Evolutionary conservation across 2,888 invertebrate genomes (phyloP).

Genomic region (Acrobasis suavella): DNA sequence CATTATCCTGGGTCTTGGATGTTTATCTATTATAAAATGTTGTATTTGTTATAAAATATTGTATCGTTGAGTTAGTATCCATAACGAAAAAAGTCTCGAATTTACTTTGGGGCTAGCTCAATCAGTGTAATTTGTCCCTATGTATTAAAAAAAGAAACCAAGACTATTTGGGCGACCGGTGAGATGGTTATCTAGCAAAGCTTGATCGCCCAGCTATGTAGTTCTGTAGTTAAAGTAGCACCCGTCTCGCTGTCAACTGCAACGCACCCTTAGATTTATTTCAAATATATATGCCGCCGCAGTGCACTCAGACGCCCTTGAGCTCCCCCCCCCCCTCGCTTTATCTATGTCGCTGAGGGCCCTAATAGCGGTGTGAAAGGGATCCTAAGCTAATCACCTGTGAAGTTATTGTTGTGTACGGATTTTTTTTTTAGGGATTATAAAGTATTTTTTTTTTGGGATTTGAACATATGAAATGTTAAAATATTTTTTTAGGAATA

Average conservation of each 20-base stretch:
- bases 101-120: too few species aligned
- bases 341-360: conserved; percentile 23
- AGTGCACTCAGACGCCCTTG: conserved; percentile 21
- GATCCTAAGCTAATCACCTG: conserved; percentile 21
- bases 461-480: neutral
- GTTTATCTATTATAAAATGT: too few species aligned
- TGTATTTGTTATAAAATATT: too few species aligned
- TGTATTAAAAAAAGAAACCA: too few species aligned
- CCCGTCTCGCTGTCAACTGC: conserved; percentile 1
- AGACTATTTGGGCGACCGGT: too few species aligned
- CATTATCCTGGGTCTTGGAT: too few species aligned
- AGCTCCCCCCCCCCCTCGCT: conserved; percentile 17
- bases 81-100: too few species aligned
- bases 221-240: neutral
- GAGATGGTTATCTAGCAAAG: too few species aligned
- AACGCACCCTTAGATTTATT: conserved; percentile 13
- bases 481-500: too few species aligned
- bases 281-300: conserved; percentile 11
- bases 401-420: neutral
- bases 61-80: too few species aligned
- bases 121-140: too few species aligned
- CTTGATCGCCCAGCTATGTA: too few species aligned
- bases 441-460: neutral
- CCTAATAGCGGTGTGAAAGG: conserved; percentile 20
- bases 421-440: neutral